Conservation (phyloP, 2,797 vertebrate species). For the Petrocephalus schoutedeni region DNA sequence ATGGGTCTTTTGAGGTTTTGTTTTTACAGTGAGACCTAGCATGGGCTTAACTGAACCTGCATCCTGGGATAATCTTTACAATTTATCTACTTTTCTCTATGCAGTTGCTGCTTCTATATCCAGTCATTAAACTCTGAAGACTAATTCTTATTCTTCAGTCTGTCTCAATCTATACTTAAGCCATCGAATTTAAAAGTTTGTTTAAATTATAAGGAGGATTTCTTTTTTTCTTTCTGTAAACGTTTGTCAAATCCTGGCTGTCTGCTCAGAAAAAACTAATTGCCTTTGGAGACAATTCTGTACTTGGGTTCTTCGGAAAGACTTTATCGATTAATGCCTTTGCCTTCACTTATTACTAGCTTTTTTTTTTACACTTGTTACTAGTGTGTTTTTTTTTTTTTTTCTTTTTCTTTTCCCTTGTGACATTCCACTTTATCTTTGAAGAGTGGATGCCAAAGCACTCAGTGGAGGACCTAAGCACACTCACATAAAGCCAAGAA, state of each 20-base stretch:
- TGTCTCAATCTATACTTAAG: neutral
- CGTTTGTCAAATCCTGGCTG: conserved; percentile 3
- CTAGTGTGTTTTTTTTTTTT: neutral
- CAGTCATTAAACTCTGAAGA: conserved; percentile 20
- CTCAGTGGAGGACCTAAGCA: conserved; percentile 48
- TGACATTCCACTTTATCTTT: conserved; percentile 25
- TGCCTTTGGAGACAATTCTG: conserved; percentile 6
- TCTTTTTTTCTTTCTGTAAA: neutral
- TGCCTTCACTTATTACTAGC: conserved; percentile 28
- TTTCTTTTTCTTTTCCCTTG: neutral
- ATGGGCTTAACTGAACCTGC: neutral
- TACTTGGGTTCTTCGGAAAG: neutral
- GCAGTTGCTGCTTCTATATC: conserved; percentile 34
- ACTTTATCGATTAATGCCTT: conserved; percentile 34
- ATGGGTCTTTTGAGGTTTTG: neutral
- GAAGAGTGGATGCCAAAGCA: conserved; percentile 43
- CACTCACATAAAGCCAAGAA: conserved; percentile 58
- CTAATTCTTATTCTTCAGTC: conserved; percentile 24
- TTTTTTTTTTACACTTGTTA: conserved; percentile 22
- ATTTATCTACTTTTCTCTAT: conserved; percentile 36
- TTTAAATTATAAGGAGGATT: conserved; percentile 22
- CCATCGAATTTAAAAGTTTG: neutral
- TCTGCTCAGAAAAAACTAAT: conserved; percentile 12
- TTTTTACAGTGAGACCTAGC: neutral
- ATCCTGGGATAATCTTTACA: neutral